Conservation (phyloP, 2,888 invertebrate genomes). For the Tridacna gigas region DNA sequence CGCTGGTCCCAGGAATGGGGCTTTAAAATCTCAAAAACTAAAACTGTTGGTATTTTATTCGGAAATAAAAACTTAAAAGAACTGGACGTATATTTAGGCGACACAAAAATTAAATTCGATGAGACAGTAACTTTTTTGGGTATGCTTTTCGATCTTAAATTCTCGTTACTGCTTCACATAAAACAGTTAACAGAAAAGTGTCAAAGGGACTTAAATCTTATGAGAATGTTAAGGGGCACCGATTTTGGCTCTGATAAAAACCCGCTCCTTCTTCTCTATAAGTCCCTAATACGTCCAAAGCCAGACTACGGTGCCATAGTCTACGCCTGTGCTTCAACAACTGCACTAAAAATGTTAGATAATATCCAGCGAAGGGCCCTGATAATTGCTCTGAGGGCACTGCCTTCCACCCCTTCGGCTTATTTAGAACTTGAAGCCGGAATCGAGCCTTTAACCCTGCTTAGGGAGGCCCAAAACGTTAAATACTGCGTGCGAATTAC, state of each 20-base stretch:
- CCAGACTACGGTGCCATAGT: constrained; percentile 24
- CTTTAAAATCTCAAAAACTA: constrained; percentile 32
- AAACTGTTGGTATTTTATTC: constrained; percentile 30
- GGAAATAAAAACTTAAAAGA: neutral
- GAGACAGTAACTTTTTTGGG: constrained; percentile 22
- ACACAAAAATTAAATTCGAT: neutral
- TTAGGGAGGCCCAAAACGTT: neutral
- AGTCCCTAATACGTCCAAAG: constrained; percentile 25
- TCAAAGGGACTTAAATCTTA: constrained; percentile 20
- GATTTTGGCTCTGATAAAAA: constrained; percentile 19
- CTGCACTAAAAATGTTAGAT: neutral
- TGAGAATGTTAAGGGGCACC: constrained; percentile 31
- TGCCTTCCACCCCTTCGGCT: neutral
- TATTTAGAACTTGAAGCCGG: neutral
- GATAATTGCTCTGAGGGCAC: constrained; percentile 22
- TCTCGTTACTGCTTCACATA: neutral
- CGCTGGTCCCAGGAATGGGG: constrained; percentile 37
- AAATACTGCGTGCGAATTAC: constrained; percentile 7
- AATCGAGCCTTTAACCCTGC: neutral
- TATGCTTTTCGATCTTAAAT: constrained; percentile 9
- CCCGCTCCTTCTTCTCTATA: constrained; percentile 19
- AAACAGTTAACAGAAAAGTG: constrained; percentile 3
- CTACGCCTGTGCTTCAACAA: constrained; percentile 3
- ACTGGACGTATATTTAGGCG: constrained; percentile 20
- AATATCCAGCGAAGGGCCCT: constrained; percentile 19